Evolutionary conservation across 64 coral and sea anemone species (phyloP).

Genomic region (Pocillopora verrucosa): DNA sequence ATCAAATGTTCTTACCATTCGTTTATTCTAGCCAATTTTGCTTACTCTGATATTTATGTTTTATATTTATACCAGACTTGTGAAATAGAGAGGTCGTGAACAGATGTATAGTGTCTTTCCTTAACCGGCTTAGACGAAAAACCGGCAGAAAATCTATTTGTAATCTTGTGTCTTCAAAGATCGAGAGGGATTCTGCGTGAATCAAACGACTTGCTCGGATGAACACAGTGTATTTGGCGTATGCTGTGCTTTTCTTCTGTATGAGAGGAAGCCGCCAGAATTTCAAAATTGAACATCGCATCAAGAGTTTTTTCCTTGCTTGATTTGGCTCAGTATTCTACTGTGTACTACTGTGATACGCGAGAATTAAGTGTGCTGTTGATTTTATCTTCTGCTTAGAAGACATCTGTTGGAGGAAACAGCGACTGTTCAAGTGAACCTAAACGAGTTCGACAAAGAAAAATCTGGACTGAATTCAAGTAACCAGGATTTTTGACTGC

Average conservation of each 20-base stretch:
- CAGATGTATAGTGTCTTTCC: not conserved
- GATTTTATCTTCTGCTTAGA: conserved; percentile 13
- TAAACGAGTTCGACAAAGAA: not conserved
- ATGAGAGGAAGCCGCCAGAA: not conserved
- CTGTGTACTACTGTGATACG: not conserved
- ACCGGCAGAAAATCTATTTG: not conserved
- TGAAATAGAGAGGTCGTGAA: not conserved
- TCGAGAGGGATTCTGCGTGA: not conserved
- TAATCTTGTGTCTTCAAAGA: not conserved
- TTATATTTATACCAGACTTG: conserved; percentile 13
- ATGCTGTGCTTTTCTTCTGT: not conserved
- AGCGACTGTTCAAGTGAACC: not conserved
- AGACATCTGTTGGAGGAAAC: not conserved
- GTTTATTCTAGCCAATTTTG: not conserved
- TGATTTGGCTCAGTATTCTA: not conserved
- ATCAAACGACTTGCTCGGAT: not conserved
- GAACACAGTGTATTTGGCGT: not conserved
- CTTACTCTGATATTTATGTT: not conserved
- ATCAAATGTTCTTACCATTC: too few species aligned
- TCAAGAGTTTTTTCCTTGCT: not conserved
- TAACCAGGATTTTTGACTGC: not conserved
- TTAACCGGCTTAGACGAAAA: conserved; percentile 23
- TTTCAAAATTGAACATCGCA: not conserved
- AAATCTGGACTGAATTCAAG: not conserved
- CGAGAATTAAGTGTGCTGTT: conserved; percentile 2